These are phyloP conservation scores for Anabacerthia variegaticeps DNA, from an alignment of 2,797 vertebrate genomes.

Conservation along the genomic window DNA sequence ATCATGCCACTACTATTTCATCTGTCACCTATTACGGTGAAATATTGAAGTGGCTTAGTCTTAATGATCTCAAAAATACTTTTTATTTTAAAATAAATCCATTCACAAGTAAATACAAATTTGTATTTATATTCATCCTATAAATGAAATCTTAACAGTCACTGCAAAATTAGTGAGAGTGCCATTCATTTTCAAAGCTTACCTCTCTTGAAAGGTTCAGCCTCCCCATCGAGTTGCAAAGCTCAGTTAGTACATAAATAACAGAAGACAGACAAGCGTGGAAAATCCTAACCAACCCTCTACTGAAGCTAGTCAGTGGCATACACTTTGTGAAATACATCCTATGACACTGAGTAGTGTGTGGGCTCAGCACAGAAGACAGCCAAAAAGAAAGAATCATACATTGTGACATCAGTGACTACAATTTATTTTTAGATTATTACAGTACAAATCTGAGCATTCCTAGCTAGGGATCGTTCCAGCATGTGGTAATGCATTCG, in stretches of 20 bases:
- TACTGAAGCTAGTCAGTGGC: background rate
- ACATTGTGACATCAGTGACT: conserved; percentile 36
- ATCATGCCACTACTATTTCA: background rate
- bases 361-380: conserved; percentile 16
- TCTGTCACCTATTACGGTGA: background rate
- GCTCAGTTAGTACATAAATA: conserved; percentile 15
- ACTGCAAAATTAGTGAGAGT: background rate
- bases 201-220: conserved; percentile 26
- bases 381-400: conserved; percentile 10
- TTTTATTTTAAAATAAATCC: background rate
- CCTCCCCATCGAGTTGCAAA: background rate
- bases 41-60: background rate
- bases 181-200: conserved; percentile 17
- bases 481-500: background rate
- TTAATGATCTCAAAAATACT: background rate
- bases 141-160: background rate
- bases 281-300: background rate
- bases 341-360: conserved; percentile 5
- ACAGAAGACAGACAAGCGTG: background rate
- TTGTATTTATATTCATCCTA: background rate
- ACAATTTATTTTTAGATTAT: conserved; percentile 51
- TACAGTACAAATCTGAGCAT: conserved; percentile 36
- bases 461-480: background rate
- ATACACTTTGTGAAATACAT: background rate
- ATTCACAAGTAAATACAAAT: background rate